Conservation (phyloP, 2,888 invertebrate genomes). For the Eristalinus sepulchralis region DNA sequence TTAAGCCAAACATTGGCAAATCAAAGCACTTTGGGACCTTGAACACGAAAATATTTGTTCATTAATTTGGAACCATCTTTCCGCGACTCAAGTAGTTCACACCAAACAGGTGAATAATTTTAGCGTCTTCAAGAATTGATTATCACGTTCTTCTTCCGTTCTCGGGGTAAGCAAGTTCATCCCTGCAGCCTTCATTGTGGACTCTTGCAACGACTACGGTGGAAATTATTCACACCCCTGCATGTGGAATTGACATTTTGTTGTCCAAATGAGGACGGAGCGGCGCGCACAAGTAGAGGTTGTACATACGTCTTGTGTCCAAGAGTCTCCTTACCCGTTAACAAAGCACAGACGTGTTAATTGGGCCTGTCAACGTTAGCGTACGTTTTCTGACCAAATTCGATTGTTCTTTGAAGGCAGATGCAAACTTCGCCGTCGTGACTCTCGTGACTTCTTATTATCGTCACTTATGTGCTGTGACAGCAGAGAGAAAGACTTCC, state of each 20-base stretch:
- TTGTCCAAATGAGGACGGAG: background rate
- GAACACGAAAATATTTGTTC: conserved; percentile 18
- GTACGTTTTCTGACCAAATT: background rate
- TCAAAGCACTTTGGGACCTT: background rate
- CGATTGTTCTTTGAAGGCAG: background rate
- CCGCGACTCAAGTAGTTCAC: background rate
- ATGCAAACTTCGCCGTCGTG: background rate
- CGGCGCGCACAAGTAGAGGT: background rate
- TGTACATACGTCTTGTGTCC: background rate
- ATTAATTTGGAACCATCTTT: background rate
- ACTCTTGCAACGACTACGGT: background rate
- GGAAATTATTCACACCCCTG: background rate
- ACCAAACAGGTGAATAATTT: background rate
- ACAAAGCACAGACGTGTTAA: background rate
- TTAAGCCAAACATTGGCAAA: background rate
- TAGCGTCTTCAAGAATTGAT: conserved; percentile 26
- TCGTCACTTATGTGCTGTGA: background rate
- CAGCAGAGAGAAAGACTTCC: background rate
- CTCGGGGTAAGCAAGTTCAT: background rate
- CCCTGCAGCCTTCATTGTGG: background rate
- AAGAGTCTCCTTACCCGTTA: background rate
- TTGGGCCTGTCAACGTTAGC: background rate
- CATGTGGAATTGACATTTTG: background rate
- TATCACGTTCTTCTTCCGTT: conserved; percentile 15
- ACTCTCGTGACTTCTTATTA: background rate